Evolutionary conservation across 2,888 invertebrate genomes (phyloP).

Genomic region (Lycia hirtaria): DNA sequence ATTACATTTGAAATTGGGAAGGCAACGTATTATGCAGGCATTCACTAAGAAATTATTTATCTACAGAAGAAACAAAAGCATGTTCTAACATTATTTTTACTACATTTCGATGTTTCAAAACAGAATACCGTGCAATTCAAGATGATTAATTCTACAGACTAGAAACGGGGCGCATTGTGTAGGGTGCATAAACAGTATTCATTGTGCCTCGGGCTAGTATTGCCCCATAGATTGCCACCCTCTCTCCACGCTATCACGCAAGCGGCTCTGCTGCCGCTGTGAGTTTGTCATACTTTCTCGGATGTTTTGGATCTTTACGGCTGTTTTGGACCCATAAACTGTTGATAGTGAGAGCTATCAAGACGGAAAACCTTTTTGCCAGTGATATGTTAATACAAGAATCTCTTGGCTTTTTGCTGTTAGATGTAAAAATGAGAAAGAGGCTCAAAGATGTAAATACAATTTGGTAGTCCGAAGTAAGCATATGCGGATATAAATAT

Average conservation of each 20-base stretch:
- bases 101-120: not conserved
- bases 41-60: too few relatives aligned
- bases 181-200: slow-evolving; percentile 17
- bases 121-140: not conserved
- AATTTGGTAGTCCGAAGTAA: too few relatives aligned
- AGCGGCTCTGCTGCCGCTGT: not conserved
- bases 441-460: too few relatives aligned
- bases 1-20: too few relatives aligned
- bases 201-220: slow-evolving; percentile 3
- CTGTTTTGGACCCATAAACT: not conserved
- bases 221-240: not conserved
- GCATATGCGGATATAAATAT: too few relatives aligned
- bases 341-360: not conserved
- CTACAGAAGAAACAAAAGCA: too few relatives aligned
- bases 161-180: not conserved
- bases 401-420: too few relatives aligned
- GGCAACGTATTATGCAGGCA: too few relatives aligned
- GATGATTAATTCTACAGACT: not conserved
- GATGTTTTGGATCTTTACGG: not conserved
- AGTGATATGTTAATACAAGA: too few relatives aligned
- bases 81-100: not conserved
- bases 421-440: too few relatives aligned
- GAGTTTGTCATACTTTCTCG: not conserved
- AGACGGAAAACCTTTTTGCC: too few relatives aligned
- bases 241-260: slow-evolving; percentile 1